Base-by-base conservation (phyloP, 64 coral and sea anemone genomes). In the Montipora foliosa region DNA sequence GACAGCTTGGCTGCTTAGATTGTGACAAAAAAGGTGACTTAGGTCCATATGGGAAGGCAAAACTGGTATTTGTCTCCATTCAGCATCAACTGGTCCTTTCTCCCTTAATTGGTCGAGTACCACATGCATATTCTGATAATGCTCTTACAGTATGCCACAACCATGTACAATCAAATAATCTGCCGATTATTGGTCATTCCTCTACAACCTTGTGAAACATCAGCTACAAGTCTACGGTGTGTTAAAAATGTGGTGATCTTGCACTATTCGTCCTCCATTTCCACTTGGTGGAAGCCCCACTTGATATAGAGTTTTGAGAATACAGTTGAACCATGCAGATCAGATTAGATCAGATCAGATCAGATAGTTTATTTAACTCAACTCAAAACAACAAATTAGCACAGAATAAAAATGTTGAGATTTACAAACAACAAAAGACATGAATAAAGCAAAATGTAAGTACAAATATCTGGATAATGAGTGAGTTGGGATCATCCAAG, bases 161-260 rank as follows among this genome's bases (percentile, higher is more conserved):
- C 37, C 37, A 37, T 37, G 37, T 37, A 92, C 16, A 21, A 87
- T 44, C 37, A 88, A 64, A 64, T 64, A 7, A 64, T 64, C 61
- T 14, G 61, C 61, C 61, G 13, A 64, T 37, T 37, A 64, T 89
- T 89, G 37, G 75, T 11, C 22, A 89, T 37, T 47, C 73, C 59
- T 21, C 76, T 19, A 67, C 88, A 89, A 8, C 88, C 75, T 25
- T 44, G 24, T 58, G 79, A 13, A 47, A 89, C 88, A 64, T 89
- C 88, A 5, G 52, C 52, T 10, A 55, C 52, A 55, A 55, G 14
- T 14, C 61, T 12, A 64, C 61, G 14, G 61, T 64, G 61, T 37
- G 37, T 37, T 2, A 37, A 37, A 37, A 37, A 37, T 37, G 37
- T 37, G 9, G 61, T 64, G 61, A 64, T 71, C 21, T 71, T 4